phyloP scores from a whole-genome alignment of 2,113 vertebrate species.

The Phoxinus phoxinus region DNA sequence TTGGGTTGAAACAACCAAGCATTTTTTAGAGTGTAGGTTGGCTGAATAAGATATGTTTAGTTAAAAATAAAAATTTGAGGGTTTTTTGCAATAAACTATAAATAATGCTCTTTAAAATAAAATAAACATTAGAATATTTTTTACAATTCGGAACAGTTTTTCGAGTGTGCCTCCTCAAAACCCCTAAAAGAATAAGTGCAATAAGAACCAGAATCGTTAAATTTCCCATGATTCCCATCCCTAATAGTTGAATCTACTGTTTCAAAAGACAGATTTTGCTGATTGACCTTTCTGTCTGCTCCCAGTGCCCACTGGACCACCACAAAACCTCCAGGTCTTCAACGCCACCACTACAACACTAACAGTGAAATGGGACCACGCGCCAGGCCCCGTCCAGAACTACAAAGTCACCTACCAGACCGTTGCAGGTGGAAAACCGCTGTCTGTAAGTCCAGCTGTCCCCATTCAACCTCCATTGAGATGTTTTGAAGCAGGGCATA shows the following conservation, averaged over 20 bases:
- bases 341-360: conserved; percentile 88
- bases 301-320: conserved; percentile 83
- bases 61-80: not conserved
- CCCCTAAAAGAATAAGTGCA: not conserved
- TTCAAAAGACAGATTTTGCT: not conserved
- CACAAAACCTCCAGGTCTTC: conserved; percentile 88
- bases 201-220: not conserved
- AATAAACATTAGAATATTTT: not conserved
- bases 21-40: too few relatives aligned
- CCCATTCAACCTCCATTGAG: not conserved
- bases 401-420: conserved; percentile 86
- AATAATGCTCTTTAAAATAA: not conserved
- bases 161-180: not conserved
- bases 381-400: conserved; percentile 85
- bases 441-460: conserved; percentile 76
- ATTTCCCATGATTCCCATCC: conserved; percentile 27
- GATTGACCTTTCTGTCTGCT: conserved; percentile 32
- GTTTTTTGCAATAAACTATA: not conserved
- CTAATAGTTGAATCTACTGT: not conserved
- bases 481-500: conserved; percentile 39
- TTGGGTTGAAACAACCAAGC: too few relatives aligned
- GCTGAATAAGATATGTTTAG: not conserved
- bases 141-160: not conserved
- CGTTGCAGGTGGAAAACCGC: conserved; percentile 76
- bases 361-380: conserved; percentile 90